Evolutionary conservation across 1,140 invertebrate species (phyloP), one percentile per base, ranked within the genome.

Genomic region (Drosophila azteca): DNA sequence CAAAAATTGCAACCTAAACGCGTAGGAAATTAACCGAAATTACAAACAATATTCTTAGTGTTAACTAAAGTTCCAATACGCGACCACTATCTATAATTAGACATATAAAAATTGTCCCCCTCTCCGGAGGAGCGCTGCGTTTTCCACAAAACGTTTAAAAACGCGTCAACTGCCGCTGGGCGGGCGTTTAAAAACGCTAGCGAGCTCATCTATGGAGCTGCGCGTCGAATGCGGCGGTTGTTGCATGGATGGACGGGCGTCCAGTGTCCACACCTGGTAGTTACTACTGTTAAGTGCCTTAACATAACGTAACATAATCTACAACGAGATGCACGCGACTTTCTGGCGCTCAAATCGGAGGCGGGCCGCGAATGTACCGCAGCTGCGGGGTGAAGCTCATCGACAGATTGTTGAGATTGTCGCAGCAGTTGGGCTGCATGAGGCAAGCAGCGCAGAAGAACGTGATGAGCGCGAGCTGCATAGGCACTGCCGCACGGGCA

Each of bases 351-450:
- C 94, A 97, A 59, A 96, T 94, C 0, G 97, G 97, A 35, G 97
- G 97, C 17, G 96, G 96, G 69, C 97, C 97, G 48, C 95, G 94
- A 6, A 97, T 94, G 78, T 97, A 97, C 50, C 96, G 94, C 61
- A 98, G 92, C 83, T 97, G 96, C 2, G 97, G 97, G 3, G 95
- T 95, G 20, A 98, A 93, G 1, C 96, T 97, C 77, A 96, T 93
- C 26, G 95, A 95, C 66, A 97, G 94, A 55, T 96, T 97, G 92
- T 97, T 97, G 60, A 97, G 93, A 11, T 95, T 94, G 90, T 98
- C 96, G 91, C 97, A 97, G 90, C 97, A 97, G 41, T 94, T 94
- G 8, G 95, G 95, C 80, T 97, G 96, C 69, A 97, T 93, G 11
- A 97, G 93, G 92, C 95, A 97, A 3, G 96, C 96, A 24, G 97